Conservation (phyloP, 2,113 vertebrate genomes). For the Empidonax alnorum region DNA sequence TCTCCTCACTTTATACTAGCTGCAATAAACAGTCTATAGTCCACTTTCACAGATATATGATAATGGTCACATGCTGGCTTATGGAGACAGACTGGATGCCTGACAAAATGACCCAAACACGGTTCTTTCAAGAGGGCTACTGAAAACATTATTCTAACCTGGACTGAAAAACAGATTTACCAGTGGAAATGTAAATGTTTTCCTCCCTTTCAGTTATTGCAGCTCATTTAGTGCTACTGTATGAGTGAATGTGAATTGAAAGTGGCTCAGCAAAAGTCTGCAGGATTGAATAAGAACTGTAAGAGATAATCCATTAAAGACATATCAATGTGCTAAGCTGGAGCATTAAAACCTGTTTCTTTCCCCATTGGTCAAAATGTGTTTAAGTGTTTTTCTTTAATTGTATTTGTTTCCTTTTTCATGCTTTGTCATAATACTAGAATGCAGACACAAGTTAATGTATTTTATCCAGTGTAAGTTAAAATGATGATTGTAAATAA, state of each 20-base stretch:
- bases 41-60: not conserved
- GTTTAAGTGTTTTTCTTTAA: not conserved
- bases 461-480: not conserved
- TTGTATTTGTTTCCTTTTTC: not conserved
- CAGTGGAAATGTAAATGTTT: not conserved
- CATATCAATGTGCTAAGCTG: not conserved
- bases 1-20: not conserved
- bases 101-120: not conserved
- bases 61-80: not conserved
- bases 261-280: not conserved
- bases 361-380: not conserved
- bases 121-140: not conserved
- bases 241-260: not conserved
- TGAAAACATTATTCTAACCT: not conserved
- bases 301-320: not conserved
- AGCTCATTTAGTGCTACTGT: not conserved
- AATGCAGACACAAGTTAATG: not conserved
- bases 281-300: not conserved
- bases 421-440: not conserved
- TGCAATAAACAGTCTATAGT: not conserved
- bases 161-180: not conserved
- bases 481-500: not conserved
- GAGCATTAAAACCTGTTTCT: not conserved
- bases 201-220: not conserved
- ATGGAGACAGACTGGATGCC: not conserved